phyloP scores from a whole-genome alignment of 30 jellyfish, hydroid and myxozoan species.

The Nemopilema nomurai region DNA sequence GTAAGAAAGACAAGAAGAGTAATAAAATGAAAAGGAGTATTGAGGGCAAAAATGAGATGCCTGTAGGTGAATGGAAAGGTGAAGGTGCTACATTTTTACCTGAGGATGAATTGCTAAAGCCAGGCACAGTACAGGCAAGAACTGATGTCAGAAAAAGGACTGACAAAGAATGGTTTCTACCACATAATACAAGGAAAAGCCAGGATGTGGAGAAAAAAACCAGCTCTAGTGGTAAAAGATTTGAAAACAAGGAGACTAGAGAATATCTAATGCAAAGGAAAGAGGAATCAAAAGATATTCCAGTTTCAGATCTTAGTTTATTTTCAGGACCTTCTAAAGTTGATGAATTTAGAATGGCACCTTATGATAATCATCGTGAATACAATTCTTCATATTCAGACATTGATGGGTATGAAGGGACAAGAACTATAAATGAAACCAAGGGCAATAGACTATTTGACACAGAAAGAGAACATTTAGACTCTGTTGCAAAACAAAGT shows the following conservation, averaged over 20 bases:
- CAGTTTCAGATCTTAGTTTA: not conserved
- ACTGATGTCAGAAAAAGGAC: not conserved
- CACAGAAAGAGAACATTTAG: not conserved
- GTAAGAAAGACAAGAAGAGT: not conserved
- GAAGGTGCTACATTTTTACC: no score
- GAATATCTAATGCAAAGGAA: not conserved
- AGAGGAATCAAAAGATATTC: not conserved
- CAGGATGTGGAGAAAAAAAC: no score
- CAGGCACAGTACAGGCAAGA: not conserved
- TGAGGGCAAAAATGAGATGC: not conserved
- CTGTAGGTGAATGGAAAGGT: not conserved
- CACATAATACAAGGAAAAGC: not conserved
- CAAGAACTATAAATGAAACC: not conserved
- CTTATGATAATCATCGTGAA: not conserved
- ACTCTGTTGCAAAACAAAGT: no score
- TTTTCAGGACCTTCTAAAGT: not conserved
- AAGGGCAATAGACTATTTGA: not conserved
- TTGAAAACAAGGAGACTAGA: not conserved
- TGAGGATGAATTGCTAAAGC: not conserved
- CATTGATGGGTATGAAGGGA: not conserved
- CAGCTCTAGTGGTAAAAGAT: no score
- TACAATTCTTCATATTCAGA: not conserved
- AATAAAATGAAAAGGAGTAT: not conserved
- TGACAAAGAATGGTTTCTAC: not conserved
- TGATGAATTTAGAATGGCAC: not conserved